Evolutionary conservation across 1,140 invertebrate species (phyloP).

Genomic region (Aphidius gifuensis): DNA sequence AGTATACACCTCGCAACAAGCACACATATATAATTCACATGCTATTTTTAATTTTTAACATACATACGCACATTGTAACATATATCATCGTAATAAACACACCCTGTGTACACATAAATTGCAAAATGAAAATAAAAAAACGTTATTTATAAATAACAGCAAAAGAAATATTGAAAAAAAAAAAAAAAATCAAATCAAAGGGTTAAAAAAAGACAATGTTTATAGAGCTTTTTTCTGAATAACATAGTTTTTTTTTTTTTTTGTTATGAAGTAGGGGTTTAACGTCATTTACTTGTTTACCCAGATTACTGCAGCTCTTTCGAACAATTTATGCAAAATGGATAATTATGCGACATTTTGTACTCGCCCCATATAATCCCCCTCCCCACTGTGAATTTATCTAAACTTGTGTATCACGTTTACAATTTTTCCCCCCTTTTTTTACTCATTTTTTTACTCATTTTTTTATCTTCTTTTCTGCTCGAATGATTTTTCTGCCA

Average conservation of each 20-base stretch:
- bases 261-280: too few species aligned
- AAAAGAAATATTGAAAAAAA: not conserved
- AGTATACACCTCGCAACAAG: conserved; percentile 40
- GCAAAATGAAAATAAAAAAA: not conserved
- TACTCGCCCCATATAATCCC: conserved; percentile 14
- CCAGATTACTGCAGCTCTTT: conserved; percentile 35
- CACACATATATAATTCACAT: conserved; percentile 4
- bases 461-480: not conserved
- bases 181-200: not conserved
- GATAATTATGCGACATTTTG: too few species aligned
- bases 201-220: too few species aligned
- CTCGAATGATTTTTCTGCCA: conserved; percentile 4
- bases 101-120: not conserved
- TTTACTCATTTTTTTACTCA: not conserved
- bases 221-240: too few species aligned
- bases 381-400: not conserved
- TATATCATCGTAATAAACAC: not conserved
- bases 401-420: not conserved
- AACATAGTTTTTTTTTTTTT: too few species aligned
- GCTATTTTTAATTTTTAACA: not conserved
- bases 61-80: not conserved
- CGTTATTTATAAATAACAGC: too few species aligned
- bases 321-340: conserved; percentile 10
- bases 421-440: not conserved
- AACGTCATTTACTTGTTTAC: conserved; percentile 31